Percentiles rank a stretch among this genome's conserved stretches.
Evolutionary conservation across 1,140 invertebrate species (phyloP).

Genomic region (Psix sp.): DNA sequence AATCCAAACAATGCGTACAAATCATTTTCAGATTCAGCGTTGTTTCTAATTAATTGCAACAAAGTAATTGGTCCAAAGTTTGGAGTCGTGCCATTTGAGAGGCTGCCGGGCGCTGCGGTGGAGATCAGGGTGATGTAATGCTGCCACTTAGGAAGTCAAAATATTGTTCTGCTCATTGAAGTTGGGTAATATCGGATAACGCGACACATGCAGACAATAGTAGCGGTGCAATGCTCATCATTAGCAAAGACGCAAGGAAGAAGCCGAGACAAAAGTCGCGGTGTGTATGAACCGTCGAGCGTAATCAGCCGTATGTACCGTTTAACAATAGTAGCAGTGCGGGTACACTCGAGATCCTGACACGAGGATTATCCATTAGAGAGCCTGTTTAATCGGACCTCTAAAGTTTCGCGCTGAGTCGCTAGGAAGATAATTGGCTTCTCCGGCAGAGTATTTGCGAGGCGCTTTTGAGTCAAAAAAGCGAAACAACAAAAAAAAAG

Average conservation of each 20-base stretch:
- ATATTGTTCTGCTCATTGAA: conserved; percentile 45
- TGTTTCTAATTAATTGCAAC: too few relatives aligned
- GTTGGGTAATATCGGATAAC: conserved; percentile 39
- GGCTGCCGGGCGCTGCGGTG: not conserved
- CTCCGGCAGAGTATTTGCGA: conserved; percentile 55
- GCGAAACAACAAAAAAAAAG: conserved; percentile 49
- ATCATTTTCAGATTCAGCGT: too few relatives aligned
- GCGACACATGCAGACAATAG: conserved; percentile 40
- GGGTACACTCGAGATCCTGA: conserved; percentile 49
- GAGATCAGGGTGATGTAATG: conserved; percentile 6
- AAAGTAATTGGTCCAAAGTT: conserved; percentile 31
- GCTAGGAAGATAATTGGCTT: conserved; percentile 60
- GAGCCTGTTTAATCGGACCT: conserved; percentile 60
- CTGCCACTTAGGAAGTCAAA: conserved; percentile 35
- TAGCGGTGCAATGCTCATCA: conserved; percentile 43
- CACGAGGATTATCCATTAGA: conserved; percentile 61
- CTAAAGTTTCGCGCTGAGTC: conserved; percentile 58
- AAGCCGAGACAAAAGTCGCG: conserved; percentile 56
- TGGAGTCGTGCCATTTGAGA: not conserved
- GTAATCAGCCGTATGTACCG: conserved; percentile 60
- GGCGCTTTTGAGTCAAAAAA: conserved; percentile 58
- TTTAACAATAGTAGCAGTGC: conserved; percentile 56
- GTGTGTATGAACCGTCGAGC: conserved; percentile 49
- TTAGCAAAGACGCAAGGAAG: conserved; percentile 51
- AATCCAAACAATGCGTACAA: too few relatives aligned